These are phyloP conservation scores for Oopsacas minuta DNA, from an alignment of 37 sponge, comb jelly and placozoan species.

Conservation along the genomic window DNA sequence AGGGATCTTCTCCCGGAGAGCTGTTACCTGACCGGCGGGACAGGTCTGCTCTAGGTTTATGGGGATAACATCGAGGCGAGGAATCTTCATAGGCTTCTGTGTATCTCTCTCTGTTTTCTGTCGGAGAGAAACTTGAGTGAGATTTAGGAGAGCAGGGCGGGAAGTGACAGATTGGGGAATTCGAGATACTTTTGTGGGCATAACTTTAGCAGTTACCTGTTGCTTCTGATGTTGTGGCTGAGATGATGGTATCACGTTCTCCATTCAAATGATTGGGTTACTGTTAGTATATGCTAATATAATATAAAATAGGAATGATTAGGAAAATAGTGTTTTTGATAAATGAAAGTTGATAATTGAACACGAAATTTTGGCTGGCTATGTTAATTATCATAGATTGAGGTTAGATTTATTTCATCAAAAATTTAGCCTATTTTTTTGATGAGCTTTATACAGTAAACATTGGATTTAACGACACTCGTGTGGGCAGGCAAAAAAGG, in stretches of 20 bases:
- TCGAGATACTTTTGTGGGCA: neutral
- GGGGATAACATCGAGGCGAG: neutral
- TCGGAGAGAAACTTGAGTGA: neutral
- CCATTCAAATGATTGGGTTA: neutral
- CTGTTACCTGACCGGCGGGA: neutral
- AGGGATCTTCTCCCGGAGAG: neutral
- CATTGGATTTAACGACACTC: too few relatives aligned
- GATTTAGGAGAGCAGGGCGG: neutral
- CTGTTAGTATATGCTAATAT: too few relatives aligned
- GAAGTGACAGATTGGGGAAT: neutral
- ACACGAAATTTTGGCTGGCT: too few relatives aligned
- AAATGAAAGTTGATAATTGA: too few relatives aligned
- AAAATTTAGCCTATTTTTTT: too few relatives aligned
- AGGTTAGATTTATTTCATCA: too few relatives aligned
- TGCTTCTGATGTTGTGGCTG: neutral
- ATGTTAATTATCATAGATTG: too few relatives aligned
- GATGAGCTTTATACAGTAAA: too few relatives aligned
- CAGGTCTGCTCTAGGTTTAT: constrained; percentile 5
- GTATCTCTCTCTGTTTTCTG: neutral
- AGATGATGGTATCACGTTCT: neutral
- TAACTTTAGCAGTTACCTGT: neutral
- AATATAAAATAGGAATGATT: too few relatives aligned
- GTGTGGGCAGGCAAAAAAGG: too few relatives aligned
- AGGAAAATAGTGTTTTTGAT: too few relatives aligned
- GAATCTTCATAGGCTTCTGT: neutral